phyloP scores from a whole-genome alignment of 2,113 vertebrate species.

The Pseudopodoces humilis region DNA sequence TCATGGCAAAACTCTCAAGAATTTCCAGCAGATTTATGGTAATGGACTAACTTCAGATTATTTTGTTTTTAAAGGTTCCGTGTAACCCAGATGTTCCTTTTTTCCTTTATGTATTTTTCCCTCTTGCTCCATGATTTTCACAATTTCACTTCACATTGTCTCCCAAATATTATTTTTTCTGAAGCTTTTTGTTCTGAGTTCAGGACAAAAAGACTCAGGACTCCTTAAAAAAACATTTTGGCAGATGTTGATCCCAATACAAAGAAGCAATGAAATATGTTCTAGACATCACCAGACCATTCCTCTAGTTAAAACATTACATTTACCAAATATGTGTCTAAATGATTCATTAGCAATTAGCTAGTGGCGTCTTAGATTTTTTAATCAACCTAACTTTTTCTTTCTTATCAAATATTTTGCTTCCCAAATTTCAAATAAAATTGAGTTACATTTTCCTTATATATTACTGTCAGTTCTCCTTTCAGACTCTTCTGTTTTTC shows the following conservation, averaged over 20 bases:
- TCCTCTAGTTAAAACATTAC: background rate
- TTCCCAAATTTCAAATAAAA: background rate
- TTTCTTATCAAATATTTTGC: background rate
- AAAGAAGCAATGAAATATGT: background rate
- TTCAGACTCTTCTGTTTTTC: background rate
- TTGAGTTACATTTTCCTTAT: background rate
- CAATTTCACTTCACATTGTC: background rate
- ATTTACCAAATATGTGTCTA: background rate
- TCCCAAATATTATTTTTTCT: background rate
- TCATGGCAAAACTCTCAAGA: background rate
- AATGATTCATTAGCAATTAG: background rate
- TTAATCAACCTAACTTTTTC: background rate
- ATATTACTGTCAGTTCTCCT: background rate
- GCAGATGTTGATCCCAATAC: background rate
- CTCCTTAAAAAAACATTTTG: background rate
- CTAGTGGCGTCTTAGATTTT: background rate
- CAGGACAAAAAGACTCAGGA: background rate
- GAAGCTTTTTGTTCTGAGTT: background rate
- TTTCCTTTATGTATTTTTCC: accelerated
- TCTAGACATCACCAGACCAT: background rate
- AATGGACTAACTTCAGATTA: background rate
- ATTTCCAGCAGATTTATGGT: background rate
- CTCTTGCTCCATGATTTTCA: background rate
- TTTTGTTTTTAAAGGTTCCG: background rate
- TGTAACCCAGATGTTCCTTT: background rate